Evolutionary conservation across 2,888 invertebrate genomes (phyloP), one percentile per base, ranked within the genome.

Genomic region (Tupiocoris notatus): DNA sequence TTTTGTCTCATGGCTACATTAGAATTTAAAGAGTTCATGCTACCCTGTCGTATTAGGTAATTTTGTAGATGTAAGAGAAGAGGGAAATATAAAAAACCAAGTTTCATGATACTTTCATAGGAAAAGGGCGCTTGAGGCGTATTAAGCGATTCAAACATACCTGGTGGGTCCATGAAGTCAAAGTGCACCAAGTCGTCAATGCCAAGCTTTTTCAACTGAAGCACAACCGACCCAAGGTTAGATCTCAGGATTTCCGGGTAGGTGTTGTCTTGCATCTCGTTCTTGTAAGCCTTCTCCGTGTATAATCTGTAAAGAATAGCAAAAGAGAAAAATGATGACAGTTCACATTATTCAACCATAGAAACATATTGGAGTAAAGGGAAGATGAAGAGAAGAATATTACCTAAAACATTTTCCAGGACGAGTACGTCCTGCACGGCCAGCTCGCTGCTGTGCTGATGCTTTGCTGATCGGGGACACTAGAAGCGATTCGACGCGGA

Each of bases 141-240:
- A n/a, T n/a, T n/a, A n/a, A n/a, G n/a, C n/a, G n/a, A n/a, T n/a
- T n/a, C n/a, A 2, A 39, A 78, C 81, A 77, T 81, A 87, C 86
- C 87, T 79, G 99, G 99, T 7, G 99, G 99, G 86, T 99, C 99
- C 99, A 99, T 99, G 86, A 99, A 99, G 87, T 99, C 99, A 85
- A 99, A 99, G 84, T 99, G 99, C 74, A 99, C 99, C 83, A 99
- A 87, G 86, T 99, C 99, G 83, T 99, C 98, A 82, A 99, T 99
- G 81, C 97, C 94, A 79, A 99, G 89, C 86, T 99, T 99, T 85
- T 99, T 99, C 83, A 99, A 86, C 86, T 99, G 98, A 82, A 99
- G 87, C 80, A 99, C 99, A 80, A 99, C 98, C 81, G 97, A 96
- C 77, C 98, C 98, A 83, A 96, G 89, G 87, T 96, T 96, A 62